These are phyloP conservation scores for Calyptommatus sinebrachiatus DNA, from an alignment of 2,113 vertebrate species.

Conservation along the genomic window DNA sequence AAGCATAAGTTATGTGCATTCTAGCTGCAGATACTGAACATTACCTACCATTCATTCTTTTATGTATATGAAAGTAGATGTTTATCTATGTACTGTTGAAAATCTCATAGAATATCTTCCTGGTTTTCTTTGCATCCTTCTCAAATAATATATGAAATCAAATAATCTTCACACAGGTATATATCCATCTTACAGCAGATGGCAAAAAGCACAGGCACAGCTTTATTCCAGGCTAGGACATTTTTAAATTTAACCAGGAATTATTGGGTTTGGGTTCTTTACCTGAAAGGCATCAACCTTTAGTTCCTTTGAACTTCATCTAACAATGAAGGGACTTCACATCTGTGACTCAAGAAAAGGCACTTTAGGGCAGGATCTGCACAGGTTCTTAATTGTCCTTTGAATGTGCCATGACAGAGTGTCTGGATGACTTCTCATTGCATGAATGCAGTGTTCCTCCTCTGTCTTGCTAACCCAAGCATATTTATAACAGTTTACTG, in stretches of 20 bases:
- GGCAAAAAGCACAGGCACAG: neutral
- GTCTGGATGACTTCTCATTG: too few species aligned
- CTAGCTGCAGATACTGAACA: neutral
- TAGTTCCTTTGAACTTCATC: too few species aligned
- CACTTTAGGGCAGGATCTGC: too few species aligned
- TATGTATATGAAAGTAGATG: neutral
- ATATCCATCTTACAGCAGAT: neutral
- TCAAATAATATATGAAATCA: neutral
- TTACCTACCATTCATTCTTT: neutral
- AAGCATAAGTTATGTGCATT: neutral
- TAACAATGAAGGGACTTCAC: too few species aligned
- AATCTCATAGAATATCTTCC: neutral
- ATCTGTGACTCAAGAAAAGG: too few species aligned
- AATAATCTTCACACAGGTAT: neutral
- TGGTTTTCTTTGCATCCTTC: neutral
- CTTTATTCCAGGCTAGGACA: neutral
- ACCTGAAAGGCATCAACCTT: too few species aligned
- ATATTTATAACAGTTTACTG: too few species aligned
- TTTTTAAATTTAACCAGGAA: neutral
- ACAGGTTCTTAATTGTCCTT: too few species aligned
- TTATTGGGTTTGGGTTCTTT: neutral
- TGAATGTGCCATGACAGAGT: too few species aligned
- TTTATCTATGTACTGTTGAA: neutral
- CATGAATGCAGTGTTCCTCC: too few species aligned
- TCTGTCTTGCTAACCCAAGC: too few species aligned